A percentile compares a stretch with the other conserved stretches of the same genome.
These are phyloP conservation scores for Potamilus streckersoni DNA, from an alignment of 1,140 invertebrate genomes.

Conservation along the genomic window DNA sequence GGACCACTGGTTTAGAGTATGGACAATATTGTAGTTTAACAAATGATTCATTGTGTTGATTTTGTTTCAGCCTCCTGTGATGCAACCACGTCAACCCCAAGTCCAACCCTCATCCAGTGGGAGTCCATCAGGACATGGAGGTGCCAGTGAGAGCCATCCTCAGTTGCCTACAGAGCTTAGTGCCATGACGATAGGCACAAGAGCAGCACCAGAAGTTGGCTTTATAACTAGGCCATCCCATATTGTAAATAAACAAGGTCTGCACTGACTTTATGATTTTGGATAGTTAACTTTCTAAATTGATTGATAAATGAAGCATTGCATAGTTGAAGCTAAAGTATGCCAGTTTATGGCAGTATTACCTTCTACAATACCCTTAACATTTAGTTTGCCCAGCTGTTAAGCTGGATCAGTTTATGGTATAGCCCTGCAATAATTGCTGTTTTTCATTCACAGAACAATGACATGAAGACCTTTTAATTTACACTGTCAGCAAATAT, in stretches of 20 bases:
- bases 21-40: background rate
- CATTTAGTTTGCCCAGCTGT: no score
- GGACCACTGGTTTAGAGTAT: no score
- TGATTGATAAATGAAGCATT: background rate
- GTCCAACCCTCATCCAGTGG: constrained; percentile 47
- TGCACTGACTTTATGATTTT: background rate
- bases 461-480: background rate
- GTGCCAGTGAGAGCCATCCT: constrained; percentile 35
- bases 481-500: background rate
- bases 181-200: constrained; percentile 36
- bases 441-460: no score
- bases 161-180: constrained; percentile 37
- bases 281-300: background rate
- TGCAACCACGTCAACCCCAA: constrained; percentile 18
- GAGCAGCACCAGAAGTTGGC: constrained; percentile 23
- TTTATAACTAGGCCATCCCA: constrained; percentile 43
- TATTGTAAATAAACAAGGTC: constrained; percentile 50
- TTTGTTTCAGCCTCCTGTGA: constrained; percentile 28
- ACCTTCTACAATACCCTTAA: no score
- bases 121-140: constrained; percentile 46
- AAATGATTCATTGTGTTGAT: constrained; percentile 12
- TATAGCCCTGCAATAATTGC: no score
- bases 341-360: no score
- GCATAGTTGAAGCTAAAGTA: background rate
- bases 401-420: no score